A percentile compares a stretch with the other conserved stretches of the same genome.
Conservation (phyloP, 2,797 vertebrate genomes). For the Hephaestus fuliginosus region DNA sequence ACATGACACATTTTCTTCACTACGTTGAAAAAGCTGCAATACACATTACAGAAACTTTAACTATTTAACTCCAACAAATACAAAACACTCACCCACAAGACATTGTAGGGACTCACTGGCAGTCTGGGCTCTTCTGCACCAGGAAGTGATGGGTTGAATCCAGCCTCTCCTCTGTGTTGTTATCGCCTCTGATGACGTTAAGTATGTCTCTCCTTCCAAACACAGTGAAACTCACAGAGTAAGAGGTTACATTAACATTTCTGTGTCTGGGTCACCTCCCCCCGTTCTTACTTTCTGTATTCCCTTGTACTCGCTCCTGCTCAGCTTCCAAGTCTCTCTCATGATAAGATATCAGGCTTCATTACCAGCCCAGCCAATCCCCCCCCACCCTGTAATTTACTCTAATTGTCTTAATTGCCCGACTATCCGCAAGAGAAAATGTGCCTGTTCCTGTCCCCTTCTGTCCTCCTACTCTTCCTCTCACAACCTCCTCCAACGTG, state of each 20-base stretch:
- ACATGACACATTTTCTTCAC: background rate
- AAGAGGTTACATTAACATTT: background rate
- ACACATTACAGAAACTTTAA: background rate
- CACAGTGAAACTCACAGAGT: slow-evolving; percentile 31
- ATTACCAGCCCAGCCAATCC: slow-evolving; percentile 42
- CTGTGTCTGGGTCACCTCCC: background rate
- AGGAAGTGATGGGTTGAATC: slow-evolving; percentile 20
- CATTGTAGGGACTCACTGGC: slow-evolving; percentile 47
- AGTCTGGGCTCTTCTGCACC: slow-evolving; percentile 4
- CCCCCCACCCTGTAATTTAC: slow-evolving; percentile 82
- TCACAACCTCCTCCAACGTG: background rate
- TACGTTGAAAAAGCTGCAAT: background rate
- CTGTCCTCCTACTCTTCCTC: slow-evolving; percentile 18
- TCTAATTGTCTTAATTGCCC: slow-evolving; percentile 79
- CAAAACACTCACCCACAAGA: slow-evolving; percentile 64
- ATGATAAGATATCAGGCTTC: slow-evolving; percentile 78
- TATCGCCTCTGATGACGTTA: background rate
- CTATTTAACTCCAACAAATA: background rate
- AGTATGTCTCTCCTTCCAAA: slow-evolving; percentile 13
- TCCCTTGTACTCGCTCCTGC: background rate
- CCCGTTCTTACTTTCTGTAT: background rate
- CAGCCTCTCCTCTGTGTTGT: slow-evolving; percentile 5
- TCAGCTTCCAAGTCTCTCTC: slow-evolving; percentile 29
- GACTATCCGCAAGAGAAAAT: slow-evolving; percentile 72
- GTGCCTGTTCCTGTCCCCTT: slow-evolving; percentile 68